These are phyloP conservation scores for Mesorhabditis spiculigera DNA, from an alignment of 2,888 invertebrate species.

Conservation along the genomic window DNA sequence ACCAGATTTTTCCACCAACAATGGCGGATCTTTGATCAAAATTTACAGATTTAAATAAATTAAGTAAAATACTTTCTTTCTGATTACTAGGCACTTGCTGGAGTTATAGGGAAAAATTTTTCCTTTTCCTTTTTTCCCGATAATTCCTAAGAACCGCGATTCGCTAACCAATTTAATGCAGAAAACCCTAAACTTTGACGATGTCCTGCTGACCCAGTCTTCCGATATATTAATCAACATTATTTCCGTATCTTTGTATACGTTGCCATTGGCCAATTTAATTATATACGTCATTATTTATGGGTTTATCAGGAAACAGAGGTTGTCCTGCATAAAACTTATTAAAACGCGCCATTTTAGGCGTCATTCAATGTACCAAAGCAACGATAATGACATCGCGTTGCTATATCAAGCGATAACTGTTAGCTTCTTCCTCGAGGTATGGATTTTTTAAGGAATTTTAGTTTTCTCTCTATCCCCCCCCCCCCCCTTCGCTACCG, in stretches of 20 bases:
- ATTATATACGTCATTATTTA: background rate
- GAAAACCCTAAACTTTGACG: slow-evolving; percentile 4
- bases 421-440: background rate
- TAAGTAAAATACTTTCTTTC: too few species aligned
- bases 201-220: slow-evolving; percentile 1
- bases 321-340: background rate
- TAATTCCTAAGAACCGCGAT: too few species aligned
- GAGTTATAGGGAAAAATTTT: too few species aligned
- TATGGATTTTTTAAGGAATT: background rate
- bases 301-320: background rate
- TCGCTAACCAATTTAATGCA: background rate
- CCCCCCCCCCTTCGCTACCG: background rate
- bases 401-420: background rate
- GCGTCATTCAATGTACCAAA: background rate
- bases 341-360: background rate
- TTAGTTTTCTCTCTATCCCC: background rate
- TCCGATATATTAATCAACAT: background rate
- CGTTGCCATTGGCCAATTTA: background rate
- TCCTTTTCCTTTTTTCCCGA: too few species aligned
- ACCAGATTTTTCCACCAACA: too few species aligned
- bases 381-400: background rate
- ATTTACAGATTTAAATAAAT: too few species aligned
- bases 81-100: too few species aligned
- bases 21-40: too few species aligned
- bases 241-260: slow-evolving; percentile 1